Base-by-base conservation (phyloP, 2,888 invertebrate genomes). In the Orgyia antiqua region DNA sequence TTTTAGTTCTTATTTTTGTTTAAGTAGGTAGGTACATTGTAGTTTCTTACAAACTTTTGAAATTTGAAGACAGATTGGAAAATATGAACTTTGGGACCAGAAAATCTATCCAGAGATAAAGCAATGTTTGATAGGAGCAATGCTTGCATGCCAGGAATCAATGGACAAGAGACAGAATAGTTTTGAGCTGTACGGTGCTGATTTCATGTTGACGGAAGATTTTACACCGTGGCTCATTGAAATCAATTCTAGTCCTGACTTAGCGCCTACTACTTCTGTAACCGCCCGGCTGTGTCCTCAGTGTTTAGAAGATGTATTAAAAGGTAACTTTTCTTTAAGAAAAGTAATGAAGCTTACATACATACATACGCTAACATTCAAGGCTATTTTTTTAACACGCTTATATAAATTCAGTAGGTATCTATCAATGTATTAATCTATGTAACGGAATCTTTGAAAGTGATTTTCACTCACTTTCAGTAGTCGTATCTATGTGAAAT, bases 101-200 rank as follows among this genome's bases (percentile, higher is more conserved):
- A 87, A 92, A 35, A 95, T 97, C 45, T 96, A 94, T 70, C 95
- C 96, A n/a, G 95, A 93, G 31, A 95, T 95, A 90, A 92, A 92
- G 44, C 91, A 93, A 59, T 92, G 89, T 27, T 77, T 90, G 12
- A 86, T 90, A 15, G 96, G 95, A 36, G 92, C 96, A 1, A 90
- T 97, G 87, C 75, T 97, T 33, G 94, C 96, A 0, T 94, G 95
- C 37, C 97, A 97, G 63, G 93, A 94, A 29, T 89, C 91, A 6
- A 94, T 95, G 93, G 94, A 94, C 58, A 88, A 93, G 21, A 77
- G 92, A 29, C 86, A 82, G 56, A 95, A 95, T 51, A 95, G 96
- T 30, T 98, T 96, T 77, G 97, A 97, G 74, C 76, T 98, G 11
- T 98, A 96, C 56, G 98, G 98, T 9, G 97, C 97, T 0, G 98